A percentile compares a stretch with the other conserved stretches of the same genome.
Conservation (phyloP, 1,140 invertebrate species). For the Helicoverpa armigera region DNA sequence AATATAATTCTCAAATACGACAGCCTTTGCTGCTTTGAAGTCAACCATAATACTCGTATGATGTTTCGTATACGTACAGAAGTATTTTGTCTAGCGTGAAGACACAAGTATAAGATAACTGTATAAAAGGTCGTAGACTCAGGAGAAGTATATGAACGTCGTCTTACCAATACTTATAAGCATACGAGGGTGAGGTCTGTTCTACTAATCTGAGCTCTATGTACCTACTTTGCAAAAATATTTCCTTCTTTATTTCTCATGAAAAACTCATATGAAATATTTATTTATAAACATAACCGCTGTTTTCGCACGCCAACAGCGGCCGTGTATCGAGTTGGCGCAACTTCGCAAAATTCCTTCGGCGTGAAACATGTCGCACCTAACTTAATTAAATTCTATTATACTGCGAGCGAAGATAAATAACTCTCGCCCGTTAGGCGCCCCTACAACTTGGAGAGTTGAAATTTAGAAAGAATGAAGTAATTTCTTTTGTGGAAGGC, state of each 20-base stretch:
- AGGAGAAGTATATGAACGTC: too few species aligned
- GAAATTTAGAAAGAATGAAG: slow-evolving; percentile 77
- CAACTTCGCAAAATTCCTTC: slow-evolving; percentile 69
- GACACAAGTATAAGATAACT: too few species aligned
- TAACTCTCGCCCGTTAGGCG: slow-evolving; percentile 67
- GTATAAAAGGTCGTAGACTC: too few species aligned
- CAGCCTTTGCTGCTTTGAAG: too few species aligned
- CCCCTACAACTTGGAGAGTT: slow-evolving; percentile 57
- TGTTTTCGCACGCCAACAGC: slow-evolving; percentile 43
- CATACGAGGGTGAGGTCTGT: too few species aligned
- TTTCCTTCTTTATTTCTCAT: background rate
- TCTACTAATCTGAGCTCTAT: too few species aligned
- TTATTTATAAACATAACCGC: slow-evolving; percentile 45
- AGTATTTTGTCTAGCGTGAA: too few species aligned
- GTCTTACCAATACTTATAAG: too few species aligned
- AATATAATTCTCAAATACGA: too few species aligned
- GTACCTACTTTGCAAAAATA: background rate
- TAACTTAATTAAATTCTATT: slow-evolving; percentile 84
- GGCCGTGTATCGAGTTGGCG: slow-evolving; percentile 64
- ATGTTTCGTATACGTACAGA: too few species aligned
- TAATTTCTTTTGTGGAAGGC: slow-evolving; percentile 67
- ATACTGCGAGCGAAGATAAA: slow-evolving; percentile 76
- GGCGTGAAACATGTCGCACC: slow-evolving; percentile 74
- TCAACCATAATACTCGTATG: too few species aligned
- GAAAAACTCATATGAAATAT: background rate